Conservation (phyloP, 1,140 invertebrate genomes). For the Oreohelix idahoensis region DNA sequence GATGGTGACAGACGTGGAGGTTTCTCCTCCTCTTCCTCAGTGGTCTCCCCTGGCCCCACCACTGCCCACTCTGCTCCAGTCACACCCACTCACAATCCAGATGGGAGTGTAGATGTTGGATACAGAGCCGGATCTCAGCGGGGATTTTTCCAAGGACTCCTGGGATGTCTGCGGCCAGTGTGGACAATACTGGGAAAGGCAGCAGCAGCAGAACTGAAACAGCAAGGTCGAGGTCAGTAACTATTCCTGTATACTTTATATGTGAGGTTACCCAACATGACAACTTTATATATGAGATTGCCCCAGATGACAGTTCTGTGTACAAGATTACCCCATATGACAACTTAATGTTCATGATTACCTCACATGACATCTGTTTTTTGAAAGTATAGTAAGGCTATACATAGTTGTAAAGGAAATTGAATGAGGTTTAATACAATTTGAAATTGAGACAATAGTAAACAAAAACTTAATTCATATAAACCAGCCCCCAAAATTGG, state of each 20-base stretch:
- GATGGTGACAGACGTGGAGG: slow-evolving; percentile 56
- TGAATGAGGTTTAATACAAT: too few species aligned
- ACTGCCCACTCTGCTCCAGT: slow-evolving; percentile 64
- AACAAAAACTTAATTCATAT: too few species aligned
- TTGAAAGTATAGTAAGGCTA: too few species aligned
- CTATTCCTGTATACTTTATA: background rate
- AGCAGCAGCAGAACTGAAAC: slow-evolving; percentile 80
- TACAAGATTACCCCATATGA: too few species aligned
- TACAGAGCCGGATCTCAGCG: slow-evolving; percentile 58
- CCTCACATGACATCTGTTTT: too few species aligned
- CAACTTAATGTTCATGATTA: too few species aligned
- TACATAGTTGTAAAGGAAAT: too few species aligned
- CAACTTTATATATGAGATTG: too few species aligned
- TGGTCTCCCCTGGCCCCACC: slow-evolving; percentile 54
- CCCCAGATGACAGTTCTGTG: too few species aligned
- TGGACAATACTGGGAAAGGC: slow-evolving; percentile 88
- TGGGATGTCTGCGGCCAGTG: slow-evolving; percentile 89
- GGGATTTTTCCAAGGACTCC: slow-evolving; percentile 86
- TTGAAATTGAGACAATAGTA: too few species aligned
- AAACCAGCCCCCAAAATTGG: too few species aligned
- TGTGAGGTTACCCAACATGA: too few species aligned
- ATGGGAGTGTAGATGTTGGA: slow-evolving; percentile 59
- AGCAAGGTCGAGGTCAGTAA: slow-evolving; percentile 61
- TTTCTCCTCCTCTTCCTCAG: slow-evolving; percentile 41
- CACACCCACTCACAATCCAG: slow-evolving; percentile 58